Evolutionary conservation across 64 coral and sea anemone genomes (phyloP).

Genomic region (Stichodactyla helianthus): DNA sequence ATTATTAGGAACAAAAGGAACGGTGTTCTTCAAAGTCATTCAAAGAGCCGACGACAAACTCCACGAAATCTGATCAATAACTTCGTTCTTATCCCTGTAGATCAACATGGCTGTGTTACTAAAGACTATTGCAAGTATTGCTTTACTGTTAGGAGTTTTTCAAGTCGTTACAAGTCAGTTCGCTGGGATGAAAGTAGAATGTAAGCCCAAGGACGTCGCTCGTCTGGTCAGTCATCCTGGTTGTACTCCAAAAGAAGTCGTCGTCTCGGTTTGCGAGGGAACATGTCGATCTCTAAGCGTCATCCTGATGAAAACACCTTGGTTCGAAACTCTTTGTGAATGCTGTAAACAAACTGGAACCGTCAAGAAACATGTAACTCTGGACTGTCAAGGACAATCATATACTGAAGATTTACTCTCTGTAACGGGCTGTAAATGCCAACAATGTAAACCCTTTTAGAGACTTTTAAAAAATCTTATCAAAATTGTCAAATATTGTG

Average conservation of each 20-base stretch:
- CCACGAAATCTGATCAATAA: background rate
- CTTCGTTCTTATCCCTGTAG: background rate
- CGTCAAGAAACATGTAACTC: background rate
- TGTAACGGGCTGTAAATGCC: background rate
- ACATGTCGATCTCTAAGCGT: constrained; percentile 3
- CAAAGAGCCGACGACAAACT: background rate
- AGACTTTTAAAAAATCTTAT: background rate
- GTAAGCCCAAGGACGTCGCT: background rate
- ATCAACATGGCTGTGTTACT: background rate
- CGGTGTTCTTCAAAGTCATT: background rate
- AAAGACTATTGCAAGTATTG: background rate
- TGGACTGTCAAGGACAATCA: background rate
- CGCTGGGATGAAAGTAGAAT: background rate
- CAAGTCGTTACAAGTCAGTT: background rate
- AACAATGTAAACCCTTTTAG: background rate
- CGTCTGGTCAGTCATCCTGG: background rate
- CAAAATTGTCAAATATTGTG: background rate
- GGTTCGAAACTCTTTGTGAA: background rate
- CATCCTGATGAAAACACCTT: background rate
- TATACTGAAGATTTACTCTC: background rate
- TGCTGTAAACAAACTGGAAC: constrained; percentile 3
- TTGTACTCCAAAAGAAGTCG: background rate
- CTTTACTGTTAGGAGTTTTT: background rate
- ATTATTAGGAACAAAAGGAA: no score
- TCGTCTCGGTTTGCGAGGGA: background rate